Percentiles rank a stretch among this genome's conserved stretches.
Conservation (phyloP, 2,888 invertebrate genomes). For the Patella ulyssiponensis region DNA sequence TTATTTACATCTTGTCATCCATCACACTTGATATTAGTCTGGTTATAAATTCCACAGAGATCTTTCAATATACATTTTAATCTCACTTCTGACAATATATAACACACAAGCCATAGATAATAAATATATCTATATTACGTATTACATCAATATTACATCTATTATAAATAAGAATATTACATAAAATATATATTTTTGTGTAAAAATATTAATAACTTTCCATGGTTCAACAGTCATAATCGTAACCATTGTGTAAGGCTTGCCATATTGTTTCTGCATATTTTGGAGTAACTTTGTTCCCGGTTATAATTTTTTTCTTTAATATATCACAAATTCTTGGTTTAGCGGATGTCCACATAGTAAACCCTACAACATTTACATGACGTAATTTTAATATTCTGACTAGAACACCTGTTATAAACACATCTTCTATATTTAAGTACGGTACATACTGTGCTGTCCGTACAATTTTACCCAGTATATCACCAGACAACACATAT, state of each 20-base stretch:
- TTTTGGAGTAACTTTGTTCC: background rate
- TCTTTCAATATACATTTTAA: too few relatives aligned
- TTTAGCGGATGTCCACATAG: background rate
- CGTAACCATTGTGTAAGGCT: background rate
- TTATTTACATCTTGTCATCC: too few relatives aligned
- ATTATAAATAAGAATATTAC: too few relatives aligned
- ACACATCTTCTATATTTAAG: constrained; percentile 3
- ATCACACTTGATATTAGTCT: too few relatives aligned
- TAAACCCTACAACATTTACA: background rate
- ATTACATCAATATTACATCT: too few relatives aligned
- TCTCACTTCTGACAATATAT: too few relatives aligned
- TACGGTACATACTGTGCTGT: background rate
- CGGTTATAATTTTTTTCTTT: background rate
- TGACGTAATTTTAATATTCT: constrained; percentile 3
- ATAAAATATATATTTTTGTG: too few relatives aligned
- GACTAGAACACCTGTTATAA: background rate
- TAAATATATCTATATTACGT: too few relatives aligned
- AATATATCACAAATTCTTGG: constrained; percentile 1
- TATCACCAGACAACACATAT: background rate
- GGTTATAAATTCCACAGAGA: too few relatives aligned
- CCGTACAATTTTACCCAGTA: background rate
- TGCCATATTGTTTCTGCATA: background rate
- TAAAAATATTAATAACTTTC: too few relatives aligned
- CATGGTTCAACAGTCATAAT: background rate
- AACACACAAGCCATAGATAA: too few relatives aligned